A percentile compares a stretch with the other conserved stretches of the same genome.
phyloP scores from a whole-genome alignment of 1,140 invertebrate species.

The Drosophila burlai region DNA sequence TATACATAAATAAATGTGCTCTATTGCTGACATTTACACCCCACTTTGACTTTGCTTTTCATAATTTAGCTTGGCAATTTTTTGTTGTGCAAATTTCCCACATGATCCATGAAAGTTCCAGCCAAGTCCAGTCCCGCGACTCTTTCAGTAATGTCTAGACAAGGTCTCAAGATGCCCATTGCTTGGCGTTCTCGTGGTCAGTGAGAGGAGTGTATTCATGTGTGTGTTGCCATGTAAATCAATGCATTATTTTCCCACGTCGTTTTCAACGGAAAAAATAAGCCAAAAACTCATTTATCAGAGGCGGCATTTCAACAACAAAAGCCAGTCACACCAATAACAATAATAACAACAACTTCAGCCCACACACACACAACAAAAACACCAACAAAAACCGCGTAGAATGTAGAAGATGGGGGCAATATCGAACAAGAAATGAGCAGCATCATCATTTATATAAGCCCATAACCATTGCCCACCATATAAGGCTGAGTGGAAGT shows the following conservation, averaged over 20 bases:
- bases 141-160: slow-evolving; percentile 23
- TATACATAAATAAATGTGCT: neutral
- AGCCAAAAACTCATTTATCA: slow-evolving; percentile 77
- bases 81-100: slow-evolving; percentile 4
- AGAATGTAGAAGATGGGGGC: slow-evolving; percentile 20
- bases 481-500: slow-evolving; percentile 1
- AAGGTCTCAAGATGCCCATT: slow-evolving; percentile 35
- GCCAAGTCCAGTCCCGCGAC: slow-evolving; percentile 3
- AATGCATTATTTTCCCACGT: slow-evolving; percentile 74
- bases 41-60: neutral
- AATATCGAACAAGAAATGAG: slow-evolving; percentile 71
- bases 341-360: slow-evolving; percentile 23
- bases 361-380: slow-evolving; percentile 45
- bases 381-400: slow-evolving; percentile 19
- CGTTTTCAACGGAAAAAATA: slow-evolving; percentile 57
- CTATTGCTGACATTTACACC: no score
- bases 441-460: slow-evolving; percentile 74
- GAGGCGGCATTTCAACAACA: slow-evolving; percentile 72
- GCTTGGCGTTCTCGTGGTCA: slow-evolving; percentile 11
- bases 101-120: neutral
- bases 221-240: slow-evolving; percentile 65
- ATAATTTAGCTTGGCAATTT: neutral
- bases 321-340: slow-evolving; percentile 40
- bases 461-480: slow-evolving; percentile 44
- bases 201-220: neutral